Evolutionary conservation across 2,797 vertebrate genomes (phyloP).

Genomic region (Monodelphis domestica): DNA sequence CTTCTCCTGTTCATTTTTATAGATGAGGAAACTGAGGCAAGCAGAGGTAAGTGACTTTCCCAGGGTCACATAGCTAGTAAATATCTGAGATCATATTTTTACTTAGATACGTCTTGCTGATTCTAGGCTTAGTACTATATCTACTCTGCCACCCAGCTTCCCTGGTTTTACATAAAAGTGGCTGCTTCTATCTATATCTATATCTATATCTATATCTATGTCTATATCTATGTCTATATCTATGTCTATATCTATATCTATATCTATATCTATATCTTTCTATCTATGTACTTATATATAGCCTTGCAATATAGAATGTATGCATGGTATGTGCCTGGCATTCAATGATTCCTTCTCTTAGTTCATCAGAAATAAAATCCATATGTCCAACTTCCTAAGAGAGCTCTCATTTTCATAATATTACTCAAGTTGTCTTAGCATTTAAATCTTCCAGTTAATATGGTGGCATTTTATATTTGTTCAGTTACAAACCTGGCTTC

Average conservation of each 20-base stretch:
- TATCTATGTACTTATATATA: too few relatives aligned
- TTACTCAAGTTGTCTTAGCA: slow-evolving; percentile 7
- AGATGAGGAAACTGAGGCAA: too few relatives aligned
- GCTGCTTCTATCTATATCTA: not conserved
- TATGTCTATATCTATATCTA: not conserved
- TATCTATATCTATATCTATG: not conserved
- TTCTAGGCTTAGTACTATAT: too few relatives aligned
- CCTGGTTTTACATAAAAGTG: not conserved
- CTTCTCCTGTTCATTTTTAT: too few relatives aligned
- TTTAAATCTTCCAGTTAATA: not conserved
- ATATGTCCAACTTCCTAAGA: not conserved
- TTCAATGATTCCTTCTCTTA: slow-evolving; percentile 37
- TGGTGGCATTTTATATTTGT: slow-evolving; percentile 29
- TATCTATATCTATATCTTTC: not conserved
- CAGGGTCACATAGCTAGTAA: too few relatives aligned
- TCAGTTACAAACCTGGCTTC: not conserved
- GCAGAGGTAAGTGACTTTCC: too few relatives aligned
- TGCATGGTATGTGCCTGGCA: not conserved
- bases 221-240: not conserved
- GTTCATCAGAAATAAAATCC: slow-evolving; percentile 33
- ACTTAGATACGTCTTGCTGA: too few relatives aligned
- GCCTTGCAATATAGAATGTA: slow-evolving; percentile 31
- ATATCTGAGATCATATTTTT: too few relatives aligned
- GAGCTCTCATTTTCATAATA: slow-evolving; percentile 23
- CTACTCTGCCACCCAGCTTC: too few relatives aligned